These are phyloP conservation scores for Campoletis sonorensis DNA, from an alignment of 1,140 invertebrate genomes.

Conservation along the genomic window DNA sequence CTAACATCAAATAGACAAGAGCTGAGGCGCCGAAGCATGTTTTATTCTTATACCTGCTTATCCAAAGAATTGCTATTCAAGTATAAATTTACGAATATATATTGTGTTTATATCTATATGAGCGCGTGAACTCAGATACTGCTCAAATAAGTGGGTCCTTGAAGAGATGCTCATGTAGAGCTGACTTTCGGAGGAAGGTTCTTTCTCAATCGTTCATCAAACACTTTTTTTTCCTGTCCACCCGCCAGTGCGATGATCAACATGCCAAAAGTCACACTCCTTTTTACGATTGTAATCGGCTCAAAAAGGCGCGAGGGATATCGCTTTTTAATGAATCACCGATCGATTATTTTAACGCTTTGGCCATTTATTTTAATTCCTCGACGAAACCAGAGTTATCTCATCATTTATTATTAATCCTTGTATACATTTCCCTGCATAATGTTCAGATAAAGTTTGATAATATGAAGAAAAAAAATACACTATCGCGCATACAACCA, in stretches of 20 bases:
- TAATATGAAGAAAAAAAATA: too few species aligned
- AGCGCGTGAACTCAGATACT: neutral
- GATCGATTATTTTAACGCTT: neutral
- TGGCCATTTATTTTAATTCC: neutral
- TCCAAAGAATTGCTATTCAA: neutral
- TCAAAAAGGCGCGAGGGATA: neutral
- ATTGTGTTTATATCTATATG: neutral
- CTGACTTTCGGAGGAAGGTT: slow-evolving; percentile 3
- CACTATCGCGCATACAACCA: too few species aligned
- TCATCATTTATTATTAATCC: neutral
- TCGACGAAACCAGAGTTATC: too few species aligned
- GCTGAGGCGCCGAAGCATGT: slow-evolving; percentile 41
- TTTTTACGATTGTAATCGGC: neutral
- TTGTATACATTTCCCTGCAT: neutral
- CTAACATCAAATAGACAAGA: slow-evolving; percentile 69
- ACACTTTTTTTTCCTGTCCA: neutral
- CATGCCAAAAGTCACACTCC: neutral
- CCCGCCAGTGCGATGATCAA: neutral
- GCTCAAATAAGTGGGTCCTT: slow-evolving; percentile 5
- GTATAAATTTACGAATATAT: neutral
- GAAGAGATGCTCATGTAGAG: neutral
- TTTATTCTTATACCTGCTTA: slow-evolving; percentile 12
- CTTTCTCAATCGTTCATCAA: neutral
- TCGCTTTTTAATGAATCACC: neutral
- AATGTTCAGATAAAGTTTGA: too few species aligned